phyloP scores from a whole-genome alignment of 2,113 vertebrate species.

The Micromys minutus region DNA sequence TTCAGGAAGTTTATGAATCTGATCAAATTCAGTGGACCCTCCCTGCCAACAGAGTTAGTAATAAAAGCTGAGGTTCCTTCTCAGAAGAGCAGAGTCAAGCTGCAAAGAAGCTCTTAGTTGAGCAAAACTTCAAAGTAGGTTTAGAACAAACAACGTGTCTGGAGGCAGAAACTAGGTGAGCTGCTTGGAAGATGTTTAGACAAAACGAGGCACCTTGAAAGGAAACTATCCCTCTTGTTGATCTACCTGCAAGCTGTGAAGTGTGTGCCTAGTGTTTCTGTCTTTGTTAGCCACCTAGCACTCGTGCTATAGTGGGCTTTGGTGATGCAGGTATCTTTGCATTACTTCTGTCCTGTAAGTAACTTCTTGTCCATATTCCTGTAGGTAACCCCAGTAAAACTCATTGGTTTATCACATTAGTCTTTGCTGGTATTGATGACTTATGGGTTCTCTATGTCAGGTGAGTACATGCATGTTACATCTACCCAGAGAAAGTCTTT shows the following conservation, averaged over 20 bases:
- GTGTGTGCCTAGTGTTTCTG: too few relatives aligned
- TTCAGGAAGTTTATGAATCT: background rate
- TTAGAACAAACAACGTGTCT: too few relatives aligned
- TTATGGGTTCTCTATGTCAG: background rate
- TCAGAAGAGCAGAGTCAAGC: background rate
- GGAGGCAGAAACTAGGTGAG: background rate
- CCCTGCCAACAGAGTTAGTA: background rate
- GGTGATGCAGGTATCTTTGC: background rate
- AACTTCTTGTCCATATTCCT: background rate
- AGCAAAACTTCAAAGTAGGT: background rate
- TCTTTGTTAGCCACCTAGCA: background rate
- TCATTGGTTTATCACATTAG: background rate
- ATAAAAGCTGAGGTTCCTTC: background rate
- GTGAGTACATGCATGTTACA: background rate
- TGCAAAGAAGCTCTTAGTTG: background rate
- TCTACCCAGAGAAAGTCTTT: background rate
- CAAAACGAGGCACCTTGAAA: background rate
- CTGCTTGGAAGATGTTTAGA: background rate
- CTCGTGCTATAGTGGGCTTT: background rate
- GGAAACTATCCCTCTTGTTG: background rate
- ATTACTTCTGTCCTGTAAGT: background rate
- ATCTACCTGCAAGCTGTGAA: background rate
- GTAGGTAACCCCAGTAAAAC: background rate
- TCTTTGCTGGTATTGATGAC: background rate
- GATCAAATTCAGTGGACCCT: background rate